Conservation (phyloP, 2,888 invertebrate species). For the Brachyptera risi region DNA sequence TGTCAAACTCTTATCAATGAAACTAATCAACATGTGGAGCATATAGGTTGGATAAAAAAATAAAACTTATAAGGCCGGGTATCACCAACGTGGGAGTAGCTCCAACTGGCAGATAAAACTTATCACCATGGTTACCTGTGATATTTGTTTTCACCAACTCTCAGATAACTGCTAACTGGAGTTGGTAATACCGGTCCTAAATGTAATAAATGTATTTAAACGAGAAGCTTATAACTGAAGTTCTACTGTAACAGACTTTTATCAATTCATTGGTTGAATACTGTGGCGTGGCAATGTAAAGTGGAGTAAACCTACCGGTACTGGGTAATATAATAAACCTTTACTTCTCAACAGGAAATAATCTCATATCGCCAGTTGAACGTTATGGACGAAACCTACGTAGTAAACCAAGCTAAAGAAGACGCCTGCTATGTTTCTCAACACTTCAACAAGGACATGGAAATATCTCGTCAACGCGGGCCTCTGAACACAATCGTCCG, state of each 20-base stretch:
- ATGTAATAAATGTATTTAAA: neutral
- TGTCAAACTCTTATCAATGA: too few species aligned
- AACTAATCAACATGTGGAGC: too few species aligned
- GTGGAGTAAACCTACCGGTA: neutral
- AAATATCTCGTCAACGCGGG: conserved; percentile 56
- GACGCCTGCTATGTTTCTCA: conserved; percentile 91
- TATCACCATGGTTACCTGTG: too few species aligned
- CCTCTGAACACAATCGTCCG: conserved; percentile 67
- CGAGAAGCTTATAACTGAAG: neutral
- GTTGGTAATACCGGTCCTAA: too few species aligned
- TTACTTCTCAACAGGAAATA: conserved; percentile 1
- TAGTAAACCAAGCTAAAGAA: conserved; percentile 98
- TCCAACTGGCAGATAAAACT: too few species aligned
- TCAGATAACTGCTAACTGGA: too few species aligned
- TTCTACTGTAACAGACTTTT: neutral
- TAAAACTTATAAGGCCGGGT: too few species aligned
- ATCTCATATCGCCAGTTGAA: conserved; percentile 69
- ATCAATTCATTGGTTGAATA: too few species aligned
- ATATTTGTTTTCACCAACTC: too few species aligned
- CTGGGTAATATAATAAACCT: neutral
- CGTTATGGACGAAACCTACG: conserved; percentile 98
- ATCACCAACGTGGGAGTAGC: too few species aligned
- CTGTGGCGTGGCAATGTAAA: too few species aligned
- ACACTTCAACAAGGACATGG: conserved; percentile 78
- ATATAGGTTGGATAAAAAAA: too few species aligned